Evolutionary conservation across 2,113 vertebrate genomes (phyloP).

Genomic region (Hyaena hyaena): DNA sequence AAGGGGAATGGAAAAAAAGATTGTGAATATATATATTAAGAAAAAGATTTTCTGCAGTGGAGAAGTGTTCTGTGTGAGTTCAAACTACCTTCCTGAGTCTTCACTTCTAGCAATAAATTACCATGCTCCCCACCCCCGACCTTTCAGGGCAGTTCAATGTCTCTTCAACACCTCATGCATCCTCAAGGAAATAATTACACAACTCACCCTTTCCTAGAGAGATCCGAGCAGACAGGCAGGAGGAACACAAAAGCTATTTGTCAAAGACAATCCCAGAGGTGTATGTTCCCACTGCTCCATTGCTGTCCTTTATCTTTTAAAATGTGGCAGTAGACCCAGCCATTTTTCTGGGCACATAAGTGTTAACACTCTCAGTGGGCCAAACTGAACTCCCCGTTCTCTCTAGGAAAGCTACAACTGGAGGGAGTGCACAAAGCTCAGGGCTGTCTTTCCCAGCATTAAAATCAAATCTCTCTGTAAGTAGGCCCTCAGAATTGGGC

Average conservation of each 20-base stretch:
- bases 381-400: not conserved
- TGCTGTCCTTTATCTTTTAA: slow-evolving; percentile 19
- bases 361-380: not conserved
- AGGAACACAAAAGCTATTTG: not conserved
- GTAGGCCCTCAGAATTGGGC: not conserved
- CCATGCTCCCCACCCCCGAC: not conserved
- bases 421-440: not conserved
- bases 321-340: not conserved
- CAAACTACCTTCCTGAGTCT: slow-evolving; percentile 70
- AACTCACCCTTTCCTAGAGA: slow-evolving; percentile 40
- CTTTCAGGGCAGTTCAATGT: slow-evolving; percentile 68
- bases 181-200: not conserved
- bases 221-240: slow-evolving; percentile 9
- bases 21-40: not conserved
- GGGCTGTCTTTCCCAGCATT: not conserved
- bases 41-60: slow-evolving; percentile 74
- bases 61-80: slow-evolving; percentile 75
- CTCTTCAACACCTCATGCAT: slow-evolving; percentile 33
- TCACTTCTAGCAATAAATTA: slow-evolving; percentile 67
- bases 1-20: slow-evolving; percentile 79
- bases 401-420: not conserved
- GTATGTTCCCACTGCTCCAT: not conserved
- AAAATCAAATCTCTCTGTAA: not conserved
- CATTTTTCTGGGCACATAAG: not conserved
- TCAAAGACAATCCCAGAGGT: not conserved